Conservation (phyloP, 2,113 vertebrate species). For the Haemorhous mexicanus region DNA sequence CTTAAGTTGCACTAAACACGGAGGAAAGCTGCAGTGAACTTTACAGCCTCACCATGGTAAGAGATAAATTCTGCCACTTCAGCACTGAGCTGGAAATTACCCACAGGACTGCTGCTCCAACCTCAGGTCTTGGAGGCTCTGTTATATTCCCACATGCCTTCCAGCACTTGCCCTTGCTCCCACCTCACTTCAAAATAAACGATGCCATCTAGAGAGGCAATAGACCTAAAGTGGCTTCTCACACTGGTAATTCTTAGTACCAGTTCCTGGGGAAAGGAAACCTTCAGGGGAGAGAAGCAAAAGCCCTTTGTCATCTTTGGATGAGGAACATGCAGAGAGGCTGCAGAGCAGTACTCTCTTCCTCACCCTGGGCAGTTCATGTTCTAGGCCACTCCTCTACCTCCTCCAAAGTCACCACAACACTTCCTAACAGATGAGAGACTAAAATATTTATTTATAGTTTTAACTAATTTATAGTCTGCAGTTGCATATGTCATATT, state of each 20-base stretch:
- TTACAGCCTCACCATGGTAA: neutral
- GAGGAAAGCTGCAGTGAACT: neutral
- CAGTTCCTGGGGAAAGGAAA: neutral
- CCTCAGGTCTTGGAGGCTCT: neutral
- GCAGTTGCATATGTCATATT: neutral
- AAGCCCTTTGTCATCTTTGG: neutral
- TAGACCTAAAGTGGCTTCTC: neutral
- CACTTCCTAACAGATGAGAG: neutral
- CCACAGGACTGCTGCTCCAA: neutral
- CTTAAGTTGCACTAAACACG: neutral
- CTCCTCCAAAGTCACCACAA: neutral
- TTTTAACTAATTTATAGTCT: conserved; percentile 28
- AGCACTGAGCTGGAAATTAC: neutral
- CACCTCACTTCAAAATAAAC: neutral
- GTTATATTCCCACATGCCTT: neutral
- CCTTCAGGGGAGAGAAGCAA: neutral
- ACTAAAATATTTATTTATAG: conserved; percentile 5
- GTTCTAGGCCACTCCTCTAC: neutral
- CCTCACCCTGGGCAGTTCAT: neutral
- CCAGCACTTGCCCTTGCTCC: neutral
- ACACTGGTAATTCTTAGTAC: neutral
- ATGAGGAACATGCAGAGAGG: neutral
- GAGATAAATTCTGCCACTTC: neutral
- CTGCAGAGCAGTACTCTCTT: neutral
- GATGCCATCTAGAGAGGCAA: neutral